These are phyloP conservation scores for Heterocephalus glaber DNA, from an alignment of 2,113 vertebrate species.

Conservation along the genomic window DNA sequence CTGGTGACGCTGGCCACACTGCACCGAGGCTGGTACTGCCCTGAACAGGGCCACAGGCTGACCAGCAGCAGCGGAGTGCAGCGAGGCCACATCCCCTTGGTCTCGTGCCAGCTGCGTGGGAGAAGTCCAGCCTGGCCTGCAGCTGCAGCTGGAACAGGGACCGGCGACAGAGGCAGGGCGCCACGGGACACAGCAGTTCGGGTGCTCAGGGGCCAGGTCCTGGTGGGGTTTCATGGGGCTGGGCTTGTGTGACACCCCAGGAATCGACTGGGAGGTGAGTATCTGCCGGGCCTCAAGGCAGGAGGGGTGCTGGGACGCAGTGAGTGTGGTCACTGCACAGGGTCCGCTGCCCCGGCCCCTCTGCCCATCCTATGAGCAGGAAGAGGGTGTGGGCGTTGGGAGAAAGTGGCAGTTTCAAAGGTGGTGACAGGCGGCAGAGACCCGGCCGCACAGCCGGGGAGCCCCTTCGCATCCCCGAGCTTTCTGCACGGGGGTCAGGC, in stretches of 20 bases:
- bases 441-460: background rate
- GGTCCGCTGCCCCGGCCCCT: background rate
- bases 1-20: background rate
- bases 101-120: background rate
- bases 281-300: background rate
- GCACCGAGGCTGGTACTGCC: fast-evolving
- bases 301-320: no score
- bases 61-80: background rate
- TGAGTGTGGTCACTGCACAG: fast-evolving
- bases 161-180: background rate
- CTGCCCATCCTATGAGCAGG: background rate
- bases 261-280: background rate
- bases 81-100: background rate
- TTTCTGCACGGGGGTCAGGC: background rate
- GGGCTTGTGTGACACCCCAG: background rate
- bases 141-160: background rate
- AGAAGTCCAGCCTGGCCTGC: background rate
- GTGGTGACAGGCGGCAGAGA: background rate
- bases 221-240: fast-evolving
- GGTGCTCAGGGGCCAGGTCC: fast-evolving
- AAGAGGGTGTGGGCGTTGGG: background rate
- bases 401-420: background rate
- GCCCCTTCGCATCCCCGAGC: background rate
- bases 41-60: background rate
- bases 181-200: fast-evolving